Evolutionary conservation across 2,888 invertebrate genomes (phyloP).

Genomic region (Caenorhabditis sp.): DNA sequence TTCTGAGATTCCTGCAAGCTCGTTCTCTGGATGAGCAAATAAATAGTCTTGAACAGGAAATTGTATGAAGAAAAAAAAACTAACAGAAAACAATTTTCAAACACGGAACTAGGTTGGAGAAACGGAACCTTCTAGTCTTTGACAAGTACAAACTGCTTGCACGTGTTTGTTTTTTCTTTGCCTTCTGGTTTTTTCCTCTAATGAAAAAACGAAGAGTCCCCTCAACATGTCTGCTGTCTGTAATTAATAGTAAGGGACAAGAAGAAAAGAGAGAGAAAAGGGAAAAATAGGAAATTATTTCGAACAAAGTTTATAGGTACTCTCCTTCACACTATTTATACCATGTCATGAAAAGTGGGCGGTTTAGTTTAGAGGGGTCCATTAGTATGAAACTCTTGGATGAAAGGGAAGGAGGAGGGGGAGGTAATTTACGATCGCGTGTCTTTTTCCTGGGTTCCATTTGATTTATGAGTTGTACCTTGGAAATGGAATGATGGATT

Average conservation of each 20-base stretch:
- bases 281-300: conserved; percentile 14
- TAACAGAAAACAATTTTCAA: background rate
- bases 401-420: conserved; percentile 1
- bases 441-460: conserved; percentile 13
- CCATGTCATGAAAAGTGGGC: conserved; percentile 18
- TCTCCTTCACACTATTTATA: conserved; percentile 2
- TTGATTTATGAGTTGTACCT: conserved; percentile 20
- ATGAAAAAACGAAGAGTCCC: conserved; percentile 5
- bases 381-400: background rate
- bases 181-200: conserved; percentile 4
- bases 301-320: background rate
- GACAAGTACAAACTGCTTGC: conserved; percentile 9
- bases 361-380: background rate
- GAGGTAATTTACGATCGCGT: conserved; percentile 44
- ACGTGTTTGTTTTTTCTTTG: background rate
- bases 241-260: conserved; percentile 4
- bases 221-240: conserved; percentile 4
- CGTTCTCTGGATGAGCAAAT: too few species aligned
- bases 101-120: background rate
- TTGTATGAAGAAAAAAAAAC: too few species aligned
- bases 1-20: too few species aligned
- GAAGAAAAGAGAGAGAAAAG: background rate
- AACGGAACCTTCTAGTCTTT: conserved; percentile 3
- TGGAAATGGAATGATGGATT: background rate
- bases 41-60: too few species aligned